Percentiles rank a stretch among this genome's conserved stretches.
phyloP scores from a whole-genome alignment of 2,797 vertebrate species.

The Microctenopoma stevenorrisi region DNA sequence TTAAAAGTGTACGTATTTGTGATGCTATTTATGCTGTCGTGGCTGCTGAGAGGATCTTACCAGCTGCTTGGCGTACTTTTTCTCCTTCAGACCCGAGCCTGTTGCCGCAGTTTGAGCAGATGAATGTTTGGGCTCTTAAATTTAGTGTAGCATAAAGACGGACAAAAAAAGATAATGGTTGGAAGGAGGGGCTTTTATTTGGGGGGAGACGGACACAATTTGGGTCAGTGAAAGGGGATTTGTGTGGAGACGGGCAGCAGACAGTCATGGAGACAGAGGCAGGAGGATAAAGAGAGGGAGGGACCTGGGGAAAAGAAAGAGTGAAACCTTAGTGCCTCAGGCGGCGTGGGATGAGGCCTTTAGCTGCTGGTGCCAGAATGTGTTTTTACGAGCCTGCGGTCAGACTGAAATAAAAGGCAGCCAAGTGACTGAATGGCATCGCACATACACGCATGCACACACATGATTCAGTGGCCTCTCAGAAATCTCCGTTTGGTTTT shows the following conservation, averaged over 20 bases:
- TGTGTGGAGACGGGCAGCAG: slow-evolving; percentile 65
- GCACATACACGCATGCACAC: slow-evolving; percentile 47
- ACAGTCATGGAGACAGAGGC: slow-evolving; percentile 64
- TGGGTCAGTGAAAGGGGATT: slow-evolving; percentile 58
- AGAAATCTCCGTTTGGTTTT: slow-evolving; percentile 83
- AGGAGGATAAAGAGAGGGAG: slow-evolving; percentile 52
- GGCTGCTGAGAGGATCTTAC: slow-evolving; percentile 55
- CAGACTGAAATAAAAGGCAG: slow-evolving; percentile 83
- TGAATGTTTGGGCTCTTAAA: slow-evolving; percentile 60
- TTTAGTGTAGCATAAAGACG: slow-evolving; percentile 62
- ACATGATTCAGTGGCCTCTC: slow-evolving; percentile 73
- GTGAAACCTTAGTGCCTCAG: slow-evolving; percentile 83
- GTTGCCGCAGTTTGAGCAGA: slow-evolving; percentile 41
- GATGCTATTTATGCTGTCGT: slow-evolving; percentile 58
- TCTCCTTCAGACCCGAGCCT: slow-evolving; percentile 32
- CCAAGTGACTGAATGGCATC: slow-evolving; percentile 78
- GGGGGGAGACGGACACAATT: slow-evolving; percentile 48
- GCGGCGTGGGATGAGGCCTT: slow-evolving; percentile 72
- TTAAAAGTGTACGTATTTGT: slow-evolving; percentile 67
- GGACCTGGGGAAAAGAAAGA: slow-evolving; percentile 68
- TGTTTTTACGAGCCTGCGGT: slow-evolving; percentile 83
- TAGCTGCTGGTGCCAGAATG: slow-evolving; percentile 77
- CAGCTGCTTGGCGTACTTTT: slow-evolving; percentile 59
- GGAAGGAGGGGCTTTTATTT: slow-evolving; percentile 54
- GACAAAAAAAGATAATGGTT: slow-evolving; percentile 58